Base-by-base conservation (phyloP, 2,888 invertebrate species). In the Chorisops tibialis region DNA sequence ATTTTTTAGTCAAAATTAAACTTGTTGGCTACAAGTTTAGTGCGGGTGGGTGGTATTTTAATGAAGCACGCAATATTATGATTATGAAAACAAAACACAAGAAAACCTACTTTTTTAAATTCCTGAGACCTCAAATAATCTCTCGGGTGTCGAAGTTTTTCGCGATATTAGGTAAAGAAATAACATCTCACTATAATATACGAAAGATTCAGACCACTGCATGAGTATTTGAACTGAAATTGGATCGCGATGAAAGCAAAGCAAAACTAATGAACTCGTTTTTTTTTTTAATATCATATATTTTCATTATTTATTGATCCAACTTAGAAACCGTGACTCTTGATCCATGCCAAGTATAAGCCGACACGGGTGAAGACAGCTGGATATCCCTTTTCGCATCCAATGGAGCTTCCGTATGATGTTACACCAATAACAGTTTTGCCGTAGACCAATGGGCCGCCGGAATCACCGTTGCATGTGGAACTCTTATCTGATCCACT, bases 401-500 rank as follows among this genome's bases (percentile, higher is more conserved):
- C 75, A 2, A 48, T 22, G 3, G 59, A 38, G 30, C 52, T 54
- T 16, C 76, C 78, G 56, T 75, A 76, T 2, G 77, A 77, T 6
- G 74, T 77, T 21, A 77, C 66, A 1, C 76, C 76, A 39, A 77
- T 70, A 30, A 30, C 30, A 30, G 30, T 9, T 2, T 9, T 9
- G 9, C 3, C 30, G 9, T 30, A 30, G 6, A 12, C 41, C 54
- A 76, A 64, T 2, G 75, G 75, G n/a, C 75, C 75, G 22, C 75
- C 75, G 7, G 79, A 79, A 63, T 81, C 81, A 0, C 81, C 81
- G 22, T 74, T 77, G 70, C 81, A 81, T 2, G 79, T 76, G 50
- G 78, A 77, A 39, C 72, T 74, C 1, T 75, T 73, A 21, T 71
- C 70, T 24, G 63, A 51, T 39, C 75, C 75, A 52, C 75, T 75